A percentile compares a stretch with the other conserved stretches of the same genome.
Evolutionary conservation across 2,888 invertebrate species (phyloP).

Genomic region (Nezara viridula): DNA sequence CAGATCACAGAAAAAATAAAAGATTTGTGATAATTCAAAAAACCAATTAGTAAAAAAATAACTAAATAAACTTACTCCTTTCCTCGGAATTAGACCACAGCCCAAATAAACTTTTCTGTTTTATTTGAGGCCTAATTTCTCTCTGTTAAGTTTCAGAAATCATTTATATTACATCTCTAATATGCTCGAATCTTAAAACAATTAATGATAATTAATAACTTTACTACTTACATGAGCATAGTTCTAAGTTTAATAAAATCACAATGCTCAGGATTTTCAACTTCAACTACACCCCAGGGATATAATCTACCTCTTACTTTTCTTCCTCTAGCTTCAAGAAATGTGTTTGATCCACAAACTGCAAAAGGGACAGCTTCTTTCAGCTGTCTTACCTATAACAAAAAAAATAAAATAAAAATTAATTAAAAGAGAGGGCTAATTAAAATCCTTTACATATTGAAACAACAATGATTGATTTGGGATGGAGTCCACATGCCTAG

Average conservation of each 20-base stretch:
- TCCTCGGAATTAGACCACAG: too few species aligned
- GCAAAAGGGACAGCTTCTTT: constrained; percentile 97
- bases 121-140: too few species aligned
- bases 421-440: background rate
- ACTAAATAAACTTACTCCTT: too few species aligned
- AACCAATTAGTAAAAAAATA: too few species aligned
- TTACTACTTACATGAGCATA: constrained; percentile 85
- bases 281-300: constrained; percentile 99
- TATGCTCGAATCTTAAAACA: background rate
- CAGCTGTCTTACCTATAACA: constrained; percentile 81
- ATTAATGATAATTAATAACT: background rate
- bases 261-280: constrained; percentile 98
- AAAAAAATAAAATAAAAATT: background rate
- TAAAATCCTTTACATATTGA: background rate
- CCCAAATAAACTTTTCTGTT: too few species aligned
- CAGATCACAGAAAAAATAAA: too few species aligned
- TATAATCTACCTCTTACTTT: constrained; percentile 95
- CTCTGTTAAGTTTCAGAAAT: too few species aligned
- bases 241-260: constrained; percentile 97
- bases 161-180: too few species aligned
- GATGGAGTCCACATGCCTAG: too few species aligned
- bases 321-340: constrained; percentile 91
- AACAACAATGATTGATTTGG: too few species aligned
- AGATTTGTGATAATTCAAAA: too few species aligned
- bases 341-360: constrained; percentile 94